Conservation (phyloP, 2,797 vertebrate genomes). For the Babyrousa celebensis region DNA sequence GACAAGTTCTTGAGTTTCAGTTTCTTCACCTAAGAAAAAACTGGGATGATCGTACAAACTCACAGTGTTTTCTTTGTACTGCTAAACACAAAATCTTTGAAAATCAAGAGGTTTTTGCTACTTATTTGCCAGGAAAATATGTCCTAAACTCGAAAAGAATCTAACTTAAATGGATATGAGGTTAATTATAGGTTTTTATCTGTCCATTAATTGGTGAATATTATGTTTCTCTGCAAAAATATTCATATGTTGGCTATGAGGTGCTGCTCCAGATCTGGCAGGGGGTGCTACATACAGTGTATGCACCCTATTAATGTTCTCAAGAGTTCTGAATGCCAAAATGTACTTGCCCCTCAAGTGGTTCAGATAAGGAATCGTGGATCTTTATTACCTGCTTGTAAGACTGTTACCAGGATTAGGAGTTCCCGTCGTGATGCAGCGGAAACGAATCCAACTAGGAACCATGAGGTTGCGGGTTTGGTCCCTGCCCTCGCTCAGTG, state of each 20-base stretch:
- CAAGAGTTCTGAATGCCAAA: constrained; percentile 4
- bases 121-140: constrained; percentile 37
- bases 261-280: not conserved
- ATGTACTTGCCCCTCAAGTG: not conserved
- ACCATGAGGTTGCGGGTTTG: too few relatives aligned
- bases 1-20: not conserved
- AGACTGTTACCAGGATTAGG: not conserved
- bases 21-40: constrained; percentile 42
- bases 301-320: not conserved
- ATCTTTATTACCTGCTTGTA: not conserved
- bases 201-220: not conserved
- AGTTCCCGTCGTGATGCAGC: too few relatives aligned
- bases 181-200: not conserved
- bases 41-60: constrained; percentile 20
- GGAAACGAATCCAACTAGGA: too few relatives aligned
- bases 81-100: constrained; percentile 26
- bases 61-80: not conserved
- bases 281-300: not conserved
- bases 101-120: not conserved
- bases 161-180: not conserved
- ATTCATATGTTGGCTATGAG: not conserved
- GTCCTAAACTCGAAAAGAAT: not conserved
- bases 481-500: too few relatives aligned
- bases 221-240: too few relatives aligned
- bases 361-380: not conserved